phyloP scores from a whole-genome alignment of 2,888 invertebrate species.

The Syrphus vitripennis region DNA sequence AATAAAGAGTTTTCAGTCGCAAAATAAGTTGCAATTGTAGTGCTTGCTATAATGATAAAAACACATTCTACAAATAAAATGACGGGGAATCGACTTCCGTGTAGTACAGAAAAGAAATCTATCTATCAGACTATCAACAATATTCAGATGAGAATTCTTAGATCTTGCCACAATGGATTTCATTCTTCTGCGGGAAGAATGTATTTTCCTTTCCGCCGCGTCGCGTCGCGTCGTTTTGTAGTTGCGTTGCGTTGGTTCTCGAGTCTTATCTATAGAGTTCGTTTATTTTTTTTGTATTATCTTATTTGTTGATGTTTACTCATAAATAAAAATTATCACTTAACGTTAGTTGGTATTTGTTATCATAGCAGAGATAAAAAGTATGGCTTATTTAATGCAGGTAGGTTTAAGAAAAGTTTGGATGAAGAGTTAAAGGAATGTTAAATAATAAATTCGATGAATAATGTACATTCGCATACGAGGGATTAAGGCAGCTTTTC shows the following conservation, averaged over 20 bases:
- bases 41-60: neutral
- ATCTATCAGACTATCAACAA: neutral
- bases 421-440: neutral
- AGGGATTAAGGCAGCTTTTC: too few species aligned
- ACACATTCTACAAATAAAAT: constrained; percentile 1
- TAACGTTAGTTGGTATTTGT: neutral
- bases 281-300: neutral
- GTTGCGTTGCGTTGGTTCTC: too few species aligned
- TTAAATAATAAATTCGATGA: neutral
- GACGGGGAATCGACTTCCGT: constrained; percentile 38
- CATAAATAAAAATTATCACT: constrained; percentile 16
- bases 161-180: constrained; percentile 20
- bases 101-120: constrained; percentile 35
- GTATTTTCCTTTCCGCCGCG: neutral
- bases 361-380: constrained; percentile 17
- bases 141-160: neutral
- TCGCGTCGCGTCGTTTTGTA: neutral
- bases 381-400: neutral
- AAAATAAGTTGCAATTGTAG: neutral
- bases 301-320: constrained; percentile 20
- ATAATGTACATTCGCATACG: neutral
- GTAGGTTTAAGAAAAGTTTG: neutral
- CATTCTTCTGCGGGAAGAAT: constrained; percentile 6
- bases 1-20: neutral
- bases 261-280: constrained; percentile 26